Evolutionary conservation across 53 echinoderm and acorn worm genomes (phyloP).

Genomic region (Stichopus horrens): DNA sequence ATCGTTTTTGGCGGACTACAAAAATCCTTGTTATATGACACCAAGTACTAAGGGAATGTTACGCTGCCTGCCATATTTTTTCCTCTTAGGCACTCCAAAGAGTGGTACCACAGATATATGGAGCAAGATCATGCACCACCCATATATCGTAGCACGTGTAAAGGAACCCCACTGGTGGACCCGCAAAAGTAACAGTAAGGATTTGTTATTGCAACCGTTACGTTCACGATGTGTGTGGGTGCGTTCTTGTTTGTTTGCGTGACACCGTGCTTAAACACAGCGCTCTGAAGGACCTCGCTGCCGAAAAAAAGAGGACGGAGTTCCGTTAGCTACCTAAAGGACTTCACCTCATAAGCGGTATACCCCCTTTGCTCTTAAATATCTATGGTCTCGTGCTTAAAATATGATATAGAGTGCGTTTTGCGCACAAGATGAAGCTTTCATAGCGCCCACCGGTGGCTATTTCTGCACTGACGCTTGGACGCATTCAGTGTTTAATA

Average conservation of each 20-base stretch:
- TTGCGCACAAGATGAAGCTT: too few species aligned
- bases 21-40: conserved; percentile 25
- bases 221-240: background rate
- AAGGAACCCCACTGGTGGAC: conserved; percentile 76
- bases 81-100: conserved; percentile 63
- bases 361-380: too few species aligned
- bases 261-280: background rate
- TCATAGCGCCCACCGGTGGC: too few species aligned
- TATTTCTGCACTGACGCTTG: too few species aligned
- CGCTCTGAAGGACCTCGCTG: too few species aligned
- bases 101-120: conserved; percentile 57
- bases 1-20: background rate
- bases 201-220: background rate
- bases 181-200: conserved; percentile 36
- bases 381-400: too few species aligned
- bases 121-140: conserved; percentile 49
- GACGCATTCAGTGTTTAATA: too few species aligned
- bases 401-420: too few species aligned
- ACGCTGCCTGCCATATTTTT: conserved; percentile 60
- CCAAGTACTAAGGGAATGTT: background rate
- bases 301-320: too few species aligned
- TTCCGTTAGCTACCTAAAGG: too few species aligned
- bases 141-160: conserved; percentile 10
- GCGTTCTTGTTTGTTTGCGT: background rate
- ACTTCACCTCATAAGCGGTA: too few species aligned